Evolutionary conservation across 2,888 invertebrate genomes (phyloP).

Genomic region (Trilocha varians): DNA sequence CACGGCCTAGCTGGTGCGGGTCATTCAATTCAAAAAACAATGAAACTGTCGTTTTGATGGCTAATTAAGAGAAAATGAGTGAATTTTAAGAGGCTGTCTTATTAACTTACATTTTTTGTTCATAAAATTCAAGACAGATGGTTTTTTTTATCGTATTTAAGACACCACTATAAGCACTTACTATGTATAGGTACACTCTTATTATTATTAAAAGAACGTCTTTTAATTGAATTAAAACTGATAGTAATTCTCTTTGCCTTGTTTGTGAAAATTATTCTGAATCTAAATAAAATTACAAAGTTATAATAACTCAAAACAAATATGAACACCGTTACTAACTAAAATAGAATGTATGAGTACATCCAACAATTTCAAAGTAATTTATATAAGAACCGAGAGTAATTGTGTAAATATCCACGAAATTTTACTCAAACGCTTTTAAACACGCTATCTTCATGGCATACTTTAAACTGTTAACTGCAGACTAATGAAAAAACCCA

Average conservation of each 20-base stretch:
- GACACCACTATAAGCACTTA: too few relatives aligned
- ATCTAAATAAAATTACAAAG: neutral
- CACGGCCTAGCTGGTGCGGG: neutral
- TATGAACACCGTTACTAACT: conserved; percentile 26
- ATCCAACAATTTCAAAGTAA: conserved; percentile 28
- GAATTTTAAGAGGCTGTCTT: neutral
- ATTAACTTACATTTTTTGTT: neutral
- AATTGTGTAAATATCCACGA: conserved; percentile 22
- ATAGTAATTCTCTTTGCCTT: too few relatives aligned
- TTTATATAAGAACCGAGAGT: conserved; percentile 25
- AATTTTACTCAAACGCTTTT: conserved; percentile 30
- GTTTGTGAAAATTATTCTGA: neutral
- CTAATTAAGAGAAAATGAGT: neutral
- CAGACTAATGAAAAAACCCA: conserved; percentile 34
- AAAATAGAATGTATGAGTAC: conserved; percentile 14
- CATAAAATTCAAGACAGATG: too few relatives aligned
- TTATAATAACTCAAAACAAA: conserved; percentile 8
- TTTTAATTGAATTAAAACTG: too few relatives aligned
- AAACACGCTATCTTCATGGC: conserved; percentile 45
- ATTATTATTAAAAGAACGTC: too few relatives aligned
- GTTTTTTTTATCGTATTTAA: too few relatives aligned
- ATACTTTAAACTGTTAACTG: conserved; percentile 46
- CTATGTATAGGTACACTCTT: too few relatives aligned
- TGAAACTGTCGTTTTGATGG: neutral
- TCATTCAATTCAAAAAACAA: neutral